These are phyloP conservation scores for Siniperca undulata DNA, from an alignment of 2,797 vertebrate genomes.

Conservation along the genomic window DNA sequence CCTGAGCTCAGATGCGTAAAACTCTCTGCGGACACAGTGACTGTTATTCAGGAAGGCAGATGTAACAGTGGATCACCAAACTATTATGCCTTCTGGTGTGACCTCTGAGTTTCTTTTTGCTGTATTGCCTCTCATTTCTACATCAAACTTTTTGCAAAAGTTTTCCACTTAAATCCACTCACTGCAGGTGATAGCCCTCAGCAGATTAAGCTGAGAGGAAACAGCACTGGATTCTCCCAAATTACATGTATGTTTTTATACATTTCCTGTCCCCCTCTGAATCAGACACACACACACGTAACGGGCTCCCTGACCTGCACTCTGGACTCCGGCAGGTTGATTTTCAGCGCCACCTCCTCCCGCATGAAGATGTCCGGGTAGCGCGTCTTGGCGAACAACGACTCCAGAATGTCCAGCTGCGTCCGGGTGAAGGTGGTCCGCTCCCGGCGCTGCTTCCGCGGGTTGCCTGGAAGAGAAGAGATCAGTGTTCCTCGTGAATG, in stretches of 20 bases:
- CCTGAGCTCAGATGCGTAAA: background rate
- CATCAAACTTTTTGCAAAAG: rapidly evolving
- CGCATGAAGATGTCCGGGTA: conserved; percentile 96
- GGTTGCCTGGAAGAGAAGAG: conserved; percentile 84
- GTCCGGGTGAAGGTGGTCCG: conserved; percentile 95
- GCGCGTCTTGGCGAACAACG: conserved; percentile 92
- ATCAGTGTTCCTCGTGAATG: rapidly evolving
- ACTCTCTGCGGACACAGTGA: background rate
- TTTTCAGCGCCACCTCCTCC: conserved; percentile 94
- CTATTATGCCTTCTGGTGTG: background rate
- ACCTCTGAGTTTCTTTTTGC: background rate
- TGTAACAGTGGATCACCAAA: background rate
- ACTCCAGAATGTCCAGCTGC: conserved; percentile 93
- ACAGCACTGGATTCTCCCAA: background rate
- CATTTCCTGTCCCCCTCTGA: background rate
- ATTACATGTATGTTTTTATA: background rate
- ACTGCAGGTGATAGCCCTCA: rapidly evolving
- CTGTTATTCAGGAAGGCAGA: background rate
- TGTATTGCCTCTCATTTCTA: background rate
- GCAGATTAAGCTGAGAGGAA: background rate
- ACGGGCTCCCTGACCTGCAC: conserved; percentile 88
- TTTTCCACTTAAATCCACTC: background rate
- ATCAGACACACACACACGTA: background rate
- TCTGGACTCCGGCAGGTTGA: conserved; percentile 95
- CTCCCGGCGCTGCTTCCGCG: conserved; percentile 95